Evolutionary conservation across 2,888 invertebrate genomes (phyloP), one percentile per base, ranked within the genome.

Genomic region (Macroteleia sp.): DNA sequence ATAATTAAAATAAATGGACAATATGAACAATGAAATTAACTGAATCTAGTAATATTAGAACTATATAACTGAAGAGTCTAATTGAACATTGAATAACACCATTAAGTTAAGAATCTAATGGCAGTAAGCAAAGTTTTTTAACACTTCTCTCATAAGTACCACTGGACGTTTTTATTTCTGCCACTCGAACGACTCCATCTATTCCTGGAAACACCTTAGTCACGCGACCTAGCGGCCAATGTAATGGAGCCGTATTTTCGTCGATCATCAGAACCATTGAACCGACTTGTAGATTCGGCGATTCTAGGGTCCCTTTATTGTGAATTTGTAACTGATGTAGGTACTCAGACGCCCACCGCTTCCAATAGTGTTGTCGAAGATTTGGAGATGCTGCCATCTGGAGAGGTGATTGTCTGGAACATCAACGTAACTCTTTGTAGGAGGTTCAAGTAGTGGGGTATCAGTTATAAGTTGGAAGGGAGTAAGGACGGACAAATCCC

Each of bases 241-340:
- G n/a, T 8, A 54, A 14, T 36, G 54, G 54, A 6, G 36, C 20
- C 2, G 22, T 5, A 12, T 54, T 54, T 6, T 36, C 39, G 1
- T 54, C 54, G 25, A 39, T 20, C 8, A 54, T 22, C 14, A 54
- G 22, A 22, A 39, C 54, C 39, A 54, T 36, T n/a, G 36, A 22
- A 39, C 54, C 54, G 52, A 52, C 17, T 17, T 16, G 17, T 16
- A 41, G 10, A 14, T 0, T 25, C 3, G n/a, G 3, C 3, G 36
- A 39, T 32, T 22, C 57, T 19, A 32, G 12, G 1, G 32, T 14
- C 82, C 81, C 81, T 56, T 79, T 82, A 8, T 17, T 8, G n/a
- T 79, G 74, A 17, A 69, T 59, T 44, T 81, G 78, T 14, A 83
- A 36, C 6, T 74, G 59, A 52, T 71, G 66, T 6, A 82, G 41